These are phyloP conservation scores for Gisinianus flammeolus DNA, from an alignment of 2,888 invertebrate genomes.

Conservation along the genomic window DNA sequence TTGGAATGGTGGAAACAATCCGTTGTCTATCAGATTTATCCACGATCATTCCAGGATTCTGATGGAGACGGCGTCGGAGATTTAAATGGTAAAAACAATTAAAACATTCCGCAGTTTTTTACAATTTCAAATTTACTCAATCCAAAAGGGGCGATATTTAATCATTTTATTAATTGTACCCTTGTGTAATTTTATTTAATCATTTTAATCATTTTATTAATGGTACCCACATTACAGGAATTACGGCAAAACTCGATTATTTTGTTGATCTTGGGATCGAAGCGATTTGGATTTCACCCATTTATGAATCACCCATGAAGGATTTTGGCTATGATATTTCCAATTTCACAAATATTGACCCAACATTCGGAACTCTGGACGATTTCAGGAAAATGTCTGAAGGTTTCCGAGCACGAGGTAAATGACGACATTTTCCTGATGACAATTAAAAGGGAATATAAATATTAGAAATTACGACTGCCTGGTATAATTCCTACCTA, in stretches of 20 bases:
- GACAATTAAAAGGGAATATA: too few species aligned
- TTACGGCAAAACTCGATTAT: conserved; percentile 60
- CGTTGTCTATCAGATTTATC: conserved; percentile 66
- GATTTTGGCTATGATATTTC: conserved; percentile 89
- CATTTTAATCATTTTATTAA: too few species aligned
- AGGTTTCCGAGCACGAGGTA: conserved; percentile 65
- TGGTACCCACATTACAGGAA: too few species aligned
- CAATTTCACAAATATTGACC: conserved; percentile 75
- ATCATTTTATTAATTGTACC: too few species aligned
- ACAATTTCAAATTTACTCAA: too few species aligned
- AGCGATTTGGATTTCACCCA: conserved; percentile 83
- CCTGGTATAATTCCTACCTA: too few species aligned
- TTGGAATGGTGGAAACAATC: conserved; percentile 83
- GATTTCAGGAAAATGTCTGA: conserved; percentile 70
- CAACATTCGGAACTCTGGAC: conserved; percentile 74
- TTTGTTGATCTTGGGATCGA: conserved; percentile 73
- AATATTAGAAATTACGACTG: too few species aligned
- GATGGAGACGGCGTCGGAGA: conserved; percentile 86
- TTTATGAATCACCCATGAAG: conserved; percentile 80
- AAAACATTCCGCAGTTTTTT: too few species aligned
- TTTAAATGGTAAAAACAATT: conserved; percentile 51
- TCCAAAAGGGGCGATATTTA: too few species aligned
- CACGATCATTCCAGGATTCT: conserved; percentile 79
- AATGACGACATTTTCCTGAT: too few species aligned
- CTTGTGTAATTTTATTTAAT: too few species aligned